A percentile compares a stretch with the other conserved stretches of the same genome.
Evolutionary conservation across 2,888 invertebrate genomes (phyloP).

Genomic region (Andrena bicolor): DNA sequence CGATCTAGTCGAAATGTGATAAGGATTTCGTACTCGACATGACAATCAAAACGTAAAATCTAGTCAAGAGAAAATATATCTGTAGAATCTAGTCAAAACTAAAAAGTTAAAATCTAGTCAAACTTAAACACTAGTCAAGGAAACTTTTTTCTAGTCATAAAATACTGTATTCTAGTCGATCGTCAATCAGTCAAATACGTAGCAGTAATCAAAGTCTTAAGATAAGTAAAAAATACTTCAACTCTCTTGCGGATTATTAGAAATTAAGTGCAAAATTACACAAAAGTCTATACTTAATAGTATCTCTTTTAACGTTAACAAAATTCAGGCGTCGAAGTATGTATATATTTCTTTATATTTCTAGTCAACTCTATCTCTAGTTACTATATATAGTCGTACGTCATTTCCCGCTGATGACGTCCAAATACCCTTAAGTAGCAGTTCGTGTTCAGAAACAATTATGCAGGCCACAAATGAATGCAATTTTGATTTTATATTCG

Average conservation of each 20-base stretch:
- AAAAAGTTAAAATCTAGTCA: constrained; percentile 33
- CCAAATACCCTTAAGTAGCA: constrained; percentile 13
- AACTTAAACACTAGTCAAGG: constrained; percentile 17
- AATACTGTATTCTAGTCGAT: constrained; percentile 34
- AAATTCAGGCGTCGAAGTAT: background rate
- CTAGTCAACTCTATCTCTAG: constrained; percentile 40
- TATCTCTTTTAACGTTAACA: background rate
- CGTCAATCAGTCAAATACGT: constrained; percentile 51
- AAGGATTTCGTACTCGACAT: background rate
- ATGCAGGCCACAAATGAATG: constrained; percentile 83
- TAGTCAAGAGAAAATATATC: constrained; percentile 27
- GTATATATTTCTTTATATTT: constrained; percentile 21
- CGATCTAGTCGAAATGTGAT: constrained; percentile 17
- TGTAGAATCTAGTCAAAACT: constrained; percentile 27
- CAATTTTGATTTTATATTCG: constrained; percentile 73
- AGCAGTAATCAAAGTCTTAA: constrained; percentile 2
- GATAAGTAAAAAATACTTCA: background rate
- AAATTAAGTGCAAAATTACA: background rate
- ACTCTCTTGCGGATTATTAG: constrained; percentile 10
- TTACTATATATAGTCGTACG: constrained; percentile 4
- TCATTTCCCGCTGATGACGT: background rate
- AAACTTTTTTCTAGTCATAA: constrained; percentile 50
- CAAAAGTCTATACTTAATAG: background rate
- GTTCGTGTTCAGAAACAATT: constrained; percentile 57
- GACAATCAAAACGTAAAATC: constrained; percentile 27